Conservation (phyloP, 1,140 invertebrate genomes). For the Ylistrum balloti region DNA sequence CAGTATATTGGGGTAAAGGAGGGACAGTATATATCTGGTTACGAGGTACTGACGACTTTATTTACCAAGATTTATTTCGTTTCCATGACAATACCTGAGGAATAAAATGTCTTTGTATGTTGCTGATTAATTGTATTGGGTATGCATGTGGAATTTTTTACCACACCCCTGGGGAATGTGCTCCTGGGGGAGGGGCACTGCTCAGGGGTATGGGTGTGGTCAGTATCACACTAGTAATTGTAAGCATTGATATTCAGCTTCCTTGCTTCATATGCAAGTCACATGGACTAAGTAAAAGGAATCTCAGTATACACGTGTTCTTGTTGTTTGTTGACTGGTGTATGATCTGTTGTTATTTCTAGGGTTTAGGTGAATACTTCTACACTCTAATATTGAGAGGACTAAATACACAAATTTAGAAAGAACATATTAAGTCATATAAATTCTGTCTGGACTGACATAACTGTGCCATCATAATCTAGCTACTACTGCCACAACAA, state of each 20-base stretch:
- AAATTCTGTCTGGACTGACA: too few species aligned
- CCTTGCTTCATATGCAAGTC: constrained; percentile 38
- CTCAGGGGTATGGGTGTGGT: not conserved
- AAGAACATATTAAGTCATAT: too few species aligned
- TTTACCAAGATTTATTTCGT: not conserved
- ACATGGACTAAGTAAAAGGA: constrained; percentile 3
- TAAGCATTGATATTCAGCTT: constrained; percentile 39
- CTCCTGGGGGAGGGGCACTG: constrained; percentile 24
- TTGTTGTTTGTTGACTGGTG: too few species aligned
- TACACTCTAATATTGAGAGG: too few species aligned
- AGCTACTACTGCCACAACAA: too few species aligned
- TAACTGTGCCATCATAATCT: too few species aligned
- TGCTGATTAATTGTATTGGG: not conserved
- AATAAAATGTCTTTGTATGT: not conserved
- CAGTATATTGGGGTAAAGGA: not conserved
- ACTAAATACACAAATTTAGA: too few species aligned
- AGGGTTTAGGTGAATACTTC: too few species aligned
- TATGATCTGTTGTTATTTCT: too few species aligned
- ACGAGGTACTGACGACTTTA: too few species aligned
- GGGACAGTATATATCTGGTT: too few species aligned
- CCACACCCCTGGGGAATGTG: not conserved
- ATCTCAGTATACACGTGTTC: not conserved
- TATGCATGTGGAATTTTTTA: not conserved
- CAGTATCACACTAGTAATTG: not conserved
- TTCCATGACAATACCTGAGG: not conserved